Conservation (phyloP, 2,797 vertebrate species). For the Coreius guichenoti region DNA sequence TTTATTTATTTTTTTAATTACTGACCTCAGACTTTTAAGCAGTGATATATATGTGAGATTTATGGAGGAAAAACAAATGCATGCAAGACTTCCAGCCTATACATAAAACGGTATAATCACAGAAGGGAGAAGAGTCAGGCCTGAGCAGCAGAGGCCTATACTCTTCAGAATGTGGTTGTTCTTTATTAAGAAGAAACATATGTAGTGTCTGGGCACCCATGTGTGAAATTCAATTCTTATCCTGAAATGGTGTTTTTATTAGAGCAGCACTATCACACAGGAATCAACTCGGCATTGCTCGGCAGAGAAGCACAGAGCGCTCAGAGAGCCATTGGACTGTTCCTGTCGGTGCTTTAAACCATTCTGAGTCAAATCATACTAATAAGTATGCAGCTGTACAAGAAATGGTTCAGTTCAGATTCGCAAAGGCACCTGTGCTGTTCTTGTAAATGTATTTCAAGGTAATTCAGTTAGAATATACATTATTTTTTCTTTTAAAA, state of each 20-base stretch:
- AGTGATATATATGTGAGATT: neutral
- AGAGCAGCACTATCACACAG: slow-evolving; percentile 78
- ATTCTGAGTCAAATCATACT: slow-evolving; percentile 36
- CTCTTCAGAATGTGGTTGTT: slow-evolving; percentile 67
- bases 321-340: slow-evolving; percentile 39
- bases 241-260: slow-evolving; percentile 80
- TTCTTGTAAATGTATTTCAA: slow-evolving; percentile 15
- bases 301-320: slow-evolving; percentile 60
- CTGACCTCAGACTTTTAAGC: neutral
- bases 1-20: neutral
- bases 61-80: neutral
- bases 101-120: neutral
- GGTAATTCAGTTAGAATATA: neutral
- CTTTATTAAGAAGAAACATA: slow-evolving; percentile 82
- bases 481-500: neutral
- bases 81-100: neutral
- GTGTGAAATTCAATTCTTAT: slow-evolving; percentile 85
- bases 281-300: slow-evolving; percentile 70
- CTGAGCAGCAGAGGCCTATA: slow-evolving; percentile 62
- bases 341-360: slow-evolving; percentile 33
- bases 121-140: slow-evolving; percentile 37
- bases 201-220: slow-evolving; percentile 78
- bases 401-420: slow-evolving; percentile 19
- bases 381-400: slow-evolving; percentile 42
- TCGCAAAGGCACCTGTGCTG: slow-evolving; percentile 33